Conservation (phyloP, 2,113 vertebrate species). For the Polypterus bichir region DNA sequence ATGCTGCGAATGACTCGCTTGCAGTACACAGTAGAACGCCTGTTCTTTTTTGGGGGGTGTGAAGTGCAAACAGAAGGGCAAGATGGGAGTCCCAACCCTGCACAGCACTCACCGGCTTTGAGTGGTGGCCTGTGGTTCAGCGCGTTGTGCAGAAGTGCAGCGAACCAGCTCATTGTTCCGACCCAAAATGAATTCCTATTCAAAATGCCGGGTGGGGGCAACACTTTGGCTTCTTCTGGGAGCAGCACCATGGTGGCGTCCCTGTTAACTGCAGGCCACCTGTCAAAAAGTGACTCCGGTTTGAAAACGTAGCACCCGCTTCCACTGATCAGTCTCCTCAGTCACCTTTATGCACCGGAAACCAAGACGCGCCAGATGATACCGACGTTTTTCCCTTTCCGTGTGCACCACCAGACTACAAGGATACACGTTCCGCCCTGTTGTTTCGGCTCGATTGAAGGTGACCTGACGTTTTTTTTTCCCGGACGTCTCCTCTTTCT, state of each 20-base stretch:
- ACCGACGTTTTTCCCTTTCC: conserved; percentile 13
- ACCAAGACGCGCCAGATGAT: conserved; percentile 32
- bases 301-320: not conserved
- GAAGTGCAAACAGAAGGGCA: too few relatives aligned
- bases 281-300: conserved; percentile 14
- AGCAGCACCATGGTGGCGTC: conserved; percentile 41
- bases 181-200: conserved; percentile 53
- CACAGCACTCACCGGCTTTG: conserved; percentile 38
- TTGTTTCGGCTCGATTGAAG: too few relatives aligned
- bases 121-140: conserved; percentile 44
- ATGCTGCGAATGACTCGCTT: too few relatives aligned
- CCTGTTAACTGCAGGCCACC: not conserved
- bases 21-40: too few relatives aligned
- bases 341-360: conserved; percentile 33
- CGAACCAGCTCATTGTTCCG: conserved; percentile 33
- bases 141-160: conserved; percentile 48
- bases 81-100: too few relatives aligned
- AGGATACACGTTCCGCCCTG: conserved; percentile 18
- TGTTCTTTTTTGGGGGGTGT: too few relatives aligned
- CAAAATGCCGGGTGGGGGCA: conserved; percentile 55
- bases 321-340: not conserved
- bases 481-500: too few relatives aligned
- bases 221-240: conserved; percentile 46
- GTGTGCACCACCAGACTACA: conserved; percentile 1
- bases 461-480: too few relatives aligned